Base-by-base conservation (phyloP, 2,888 invertebrate genomes). In the Microctonus brassicae region DNA sequence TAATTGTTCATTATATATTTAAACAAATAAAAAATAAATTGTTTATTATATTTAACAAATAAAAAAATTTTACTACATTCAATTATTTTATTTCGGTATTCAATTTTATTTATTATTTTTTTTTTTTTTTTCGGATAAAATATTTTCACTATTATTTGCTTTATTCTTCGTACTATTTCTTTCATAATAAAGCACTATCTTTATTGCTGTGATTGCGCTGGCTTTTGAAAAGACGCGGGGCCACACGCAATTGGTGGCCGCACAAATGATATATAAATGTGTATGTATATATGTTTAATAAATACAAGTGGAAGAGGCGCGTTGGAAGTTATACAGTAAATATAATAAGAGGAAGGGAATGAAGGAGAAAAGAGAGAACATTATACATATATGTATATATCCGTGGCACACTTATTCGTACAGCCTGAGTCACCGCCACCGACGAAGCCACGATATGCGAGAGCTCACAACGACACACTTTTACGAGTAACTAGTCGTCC, bases 401-500 rank as follows among this genome's bases (percentile, higher is more conserved):
- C 62, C 66, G 74, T 75, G 76, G 74, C 75, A 77, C 73, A 74
- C 75, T 77, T 74, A 73, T 72, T 76, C 66, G 73, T 72, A 47
- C 17, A 39, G 70, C 70, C 75, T 76, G 73, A 77, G 74, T 77
- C 75, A 76, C 74, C 69, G 72, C 63, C 65, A 72, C 70, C 69
- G 68, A 70, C 68, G 39, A 67, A 66, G 65, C 70, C 65, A 70
- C 66, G 66, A 66, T 66, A 47, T 47, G 47, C 47, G 47, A 58
- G 65, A 52, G 62, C 61, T 71, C 71, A 61, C 61, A 61, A 70
- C 70, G 70, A 71, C 71, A 71, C 66, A 71, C 71, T 71, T 71
- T 71, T 66, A 66, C 55, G 64, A 60, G 65, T 52, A 65, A 58
- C 57, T 60, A 58, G 66, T 61, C 55, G 22, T 42, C 47, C 33